These are phyloP conservation scores for Borostomias antarcticus DNA, from an alignment of 2,797 vertebrate species.

Conservation along the genomic window DNA sequence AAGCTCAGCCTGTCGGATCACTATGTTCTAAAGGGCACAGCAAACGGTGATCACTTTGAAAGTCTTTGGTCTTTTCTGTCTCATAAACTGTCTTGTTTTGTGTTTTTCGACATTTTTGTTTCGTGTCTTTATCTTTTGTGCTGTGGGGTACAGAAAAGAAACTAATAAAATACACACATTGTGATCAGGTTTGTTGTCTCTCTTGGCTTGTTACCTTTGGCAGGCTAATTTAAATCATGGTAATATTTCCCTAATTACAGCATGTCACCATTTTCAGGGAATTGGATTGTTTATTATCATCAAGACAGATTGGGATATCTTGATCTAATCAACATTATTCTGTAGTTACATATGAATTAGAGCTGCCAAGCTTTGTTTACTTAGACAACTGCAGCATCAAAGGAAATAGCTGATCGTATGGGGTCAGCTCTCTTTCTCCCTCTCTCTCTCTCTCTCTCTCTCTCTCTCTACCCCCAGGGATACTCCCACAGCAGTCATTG, in stretches of 20 bases:
- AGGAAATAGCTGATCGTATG: neutral
- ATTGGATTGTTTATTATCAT: too few species aligned
- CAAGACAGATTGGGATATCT: too few species aligned
- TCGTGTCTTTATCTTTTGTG: slow-evolving; percentile 62
- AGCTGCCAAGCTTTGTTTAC: too few species aligned
- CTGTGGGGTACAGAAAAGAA: slow-evolving; percentile 67
- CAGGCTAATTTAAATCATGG: too few species aligned
- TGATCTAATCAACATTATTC: too few species aligned
- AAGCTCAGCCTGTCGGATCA: too few species aligned
- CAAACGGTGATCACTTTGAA: too few species aligned
- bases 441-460: slow-evolving; percentile 20
- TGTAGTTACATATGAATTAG: too few species aligned
- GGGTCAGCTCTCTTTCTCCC: slow-evolving; percentile 27
- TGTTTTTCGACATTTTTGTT: slow-evolving; percentile 58
- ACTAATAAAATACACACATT: slow-evolving; percentile 70
- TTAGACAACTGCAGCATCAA: too few species aligned
- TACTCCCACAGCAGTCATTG: slow-evolving; percentile 55
- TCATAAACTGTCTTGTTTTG: slow-evolving; percentile 35
- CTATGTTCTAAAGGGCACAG: too few species aligned
- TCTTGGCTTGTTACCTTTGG: neutral
- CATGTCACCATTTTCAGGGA: too few species aligned
- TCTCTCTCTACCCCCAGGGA: slow-evolving; percentile 38
- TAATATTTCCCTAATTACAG: too few species aligned
- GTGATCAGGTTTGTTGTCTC: neutral
- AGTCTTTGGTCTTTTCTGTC: slow-evolving; percentile 35